phyloP scores from a whole-genome alignment of 2,888 invertebrate species.

The Lepeophtheirus nordmannii region DNA sequence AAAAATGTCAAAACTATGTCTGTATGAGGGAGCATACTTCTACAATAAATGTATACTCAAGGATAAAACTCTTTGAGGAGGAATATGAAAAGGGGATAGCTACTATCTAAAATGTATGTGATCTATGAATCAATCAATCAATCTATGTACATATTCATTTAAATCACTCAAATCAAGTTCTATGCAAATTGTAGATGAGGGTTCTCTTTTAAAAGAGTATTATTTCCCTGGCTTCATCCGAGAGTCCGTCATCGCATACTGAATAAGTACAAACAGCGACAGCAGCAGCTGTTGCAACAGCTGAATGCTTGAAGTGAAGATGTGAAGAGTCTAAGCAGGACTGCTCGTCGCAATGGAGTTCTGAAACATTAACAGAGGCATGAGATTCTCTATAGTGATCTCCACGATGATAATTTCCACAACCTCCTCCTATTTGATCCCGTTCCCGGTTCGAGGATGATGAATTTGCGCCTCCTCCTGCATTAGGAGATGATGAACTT shows the following conservation, averaged over 20 bases:
- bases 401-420: background rate
- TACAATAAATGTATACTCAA: too few relatives aligned
- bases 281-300: constrained; percentile 4
- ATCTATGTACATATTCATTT: too few relatives aligned
- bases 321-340: constrained; percentile 7
- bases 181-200: background rate
- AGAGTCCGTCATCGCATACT: background rate
- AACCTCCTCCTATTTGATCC: background rate
- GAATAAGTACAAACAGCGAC: background rate
- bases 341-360: background rate
- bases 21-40: too few relatives aligned
- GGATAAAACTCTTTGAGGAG: too few relatives aligned
- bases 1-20: too few relatives aligned
- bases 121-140: too few relatives aligned
- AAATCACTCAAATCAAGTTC: too few relatives aligned
- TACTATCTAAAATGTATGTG: too few relatives aligned
- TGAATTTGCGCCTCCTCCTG: background rate
- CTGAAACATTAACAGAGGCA: background rate
- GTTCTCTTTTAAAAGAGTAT: background rate
- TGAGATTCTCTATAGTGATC: background rate
- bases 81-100: too few relatives aligned
- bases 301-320: background rate
- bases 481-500: constrained; percentile 1
- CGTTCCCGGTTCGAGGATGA: background rate
- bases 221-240: constrained; percentile 7